Evolutionary conservation across 2,797 vertebrate species (phyloP).

Genomic region (Adrianichthys oophorus): DNA sequence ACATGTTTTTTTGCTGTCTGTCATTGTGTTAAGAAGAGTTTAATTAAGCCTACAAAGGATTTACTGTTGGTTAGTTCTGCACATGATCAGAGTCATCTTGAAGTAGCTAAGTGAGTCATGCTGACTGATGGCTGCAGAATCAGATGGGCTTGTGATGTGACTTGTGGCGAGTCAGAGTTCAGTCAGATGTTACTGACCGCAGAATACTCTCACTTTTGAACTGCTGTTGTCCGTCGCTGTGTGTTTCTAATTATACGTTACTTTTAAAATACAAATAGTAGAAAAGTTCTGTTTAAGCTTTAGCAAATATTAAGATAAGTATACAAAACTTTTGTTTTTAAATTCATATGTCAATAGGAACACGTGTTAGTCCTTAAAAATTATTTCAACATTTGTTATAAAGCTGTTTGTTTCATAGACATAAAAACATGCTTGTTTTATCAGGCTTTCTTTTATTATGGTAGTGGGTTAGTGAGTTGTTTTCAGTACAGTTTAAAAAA

Average conservation of each 20-base stretch:
- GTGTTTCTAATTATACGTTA: no score
- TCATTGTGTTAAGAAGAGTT: constrained; percentile 19
- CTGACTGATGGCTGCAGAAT: constrained; percentile 57
- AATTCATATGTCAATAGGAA: no score
- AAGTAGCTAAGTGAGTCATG: constrained; percentile 57
- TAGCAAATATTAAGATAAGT: no score
- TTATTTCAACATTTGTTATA: no score
- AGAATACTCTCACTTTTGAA: constrained; percentile 37
- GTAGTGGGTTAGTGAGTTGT: no score
- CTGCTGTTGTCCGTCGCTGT: not conserved
- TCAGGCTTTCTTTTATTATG: no score
- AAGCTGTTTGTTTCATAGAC: no score
- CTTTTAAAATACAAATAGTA: no score
- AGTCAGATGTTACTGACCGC: constrained; percentile 60
- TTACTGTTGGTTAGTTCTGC: constrained; percentile 36
- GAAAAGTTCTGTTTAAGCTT: no score
- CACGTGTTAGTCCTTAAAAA: no score
- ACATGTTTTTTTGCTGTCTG: constrained; percentile 5
- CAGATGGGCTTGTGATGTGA: constrained; percentile 46
- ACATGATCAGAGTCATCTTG: constrained; percentile 44
- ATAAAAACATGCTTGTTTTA: no score
- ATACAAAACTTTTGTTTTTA: no score
- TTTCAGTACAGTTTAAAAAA: not conserved
- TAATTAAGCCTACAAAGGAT: constrained; percentile 50
- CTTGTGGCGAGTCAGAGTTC: constrained; percentile 59